Base-by-base conservation (phyloP, 1,140 invertebrate genomes). In the Hypsibius dujardini region DNA sequence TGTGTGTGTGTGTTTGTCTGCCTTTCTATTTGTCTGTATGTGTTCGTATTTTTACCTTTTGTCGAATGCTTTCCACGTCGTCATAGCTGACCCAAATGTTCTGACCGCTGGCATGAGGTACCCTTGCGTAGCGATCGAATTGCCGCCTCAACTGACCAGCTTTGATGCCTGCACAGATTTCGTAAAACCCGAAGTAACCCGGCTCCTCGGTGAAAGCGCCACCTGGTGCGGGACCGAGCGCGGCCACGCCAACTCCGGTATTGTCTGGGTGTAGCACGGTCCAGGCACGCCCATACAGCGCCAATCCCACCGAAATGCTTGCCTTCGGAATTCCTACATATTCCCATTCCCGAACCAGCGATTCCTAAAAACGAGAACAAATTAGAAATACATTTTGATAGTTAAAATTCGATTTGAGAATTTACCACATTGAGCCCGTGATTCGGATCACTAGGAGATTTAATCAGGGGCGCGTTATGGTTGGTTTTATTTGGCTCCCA, bases 11-110 rank as follows among this genome's bases (percentile, higher is more conserved):
- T 28, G 28, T 28, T 0, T 28, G 28, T 28, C 28, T 28, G 28
- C 28, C 28, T 28, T 28, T 28, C 28, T 28, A 28, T 28, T 28
- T 28, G 28, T 28, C 28, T 28, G 28, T 28, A 28, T 28, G 28
- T 28, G 28, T 28, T 28, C 28, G 28, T 28, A 56, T 56, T 7
- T n/a, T 3, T 42, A 67, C 62, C 62, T 67, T 67, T 42, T 67
- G 62, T 7, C 62, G 62, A 42, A 67, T 67, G 42, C 62, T 67
- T 67, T 67, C 62, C 12, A 67, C 62, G 62, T 67, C 62, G 62
- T 67, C 62, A 42, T 67, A 67, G 62, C 62, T 67, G 42, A 67
- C 62, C 62, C 62, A 67, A 12, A 67, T 45, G 42, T 67, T 12
- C 42, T 67, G 62, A 15, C 62, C 62, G 45, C 42, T 67, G 62